A percentile compares a stretch with the other conserved stretches of the same genome.
Evolutionary conservation across 2,113 vertebrate genomes (phyloP).

Genomic region (Tautogolabrus adspersus): DNA sequence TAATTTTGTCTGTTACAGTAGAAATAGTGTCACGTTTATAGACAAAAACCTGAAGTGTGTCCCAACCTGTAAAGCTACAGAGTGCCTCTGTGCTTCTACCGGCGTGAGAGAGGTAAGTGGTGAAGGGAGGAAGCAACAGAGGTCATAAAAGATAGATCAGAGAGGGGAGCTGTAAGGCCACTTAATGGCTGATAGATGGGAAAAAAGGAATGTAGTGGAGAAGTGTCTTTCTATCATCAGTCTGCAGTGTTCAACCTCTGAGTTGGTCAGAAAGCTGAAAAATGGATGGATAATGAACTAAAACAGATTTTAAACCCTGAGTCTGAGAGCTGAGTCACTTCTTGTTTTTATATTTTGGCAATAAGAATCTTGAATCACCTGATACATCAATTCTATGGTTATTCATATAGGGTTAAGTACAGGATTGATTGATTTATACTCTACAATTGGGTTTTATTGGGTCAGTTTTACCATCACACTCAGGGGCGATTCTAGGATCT

Average conservation of each 20-base stretch:
- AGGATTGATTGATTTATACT: too few relatives aligned
- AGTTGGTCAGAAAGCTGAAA: neutral
- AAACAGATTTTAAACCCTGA: neutral
- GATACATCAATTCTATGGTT: too few relatives aligned
- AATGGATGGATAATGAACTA: constrained; percentile 4
- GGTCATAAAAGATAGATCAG: constrained; percentile 64
- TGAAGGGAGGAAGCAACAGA: constrained; percentile 18
- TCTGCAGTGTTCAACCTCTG: constrained; percentile 19
- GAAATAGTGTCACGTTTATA: neutral
- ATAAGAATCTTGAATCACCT: too few relatives aligned
- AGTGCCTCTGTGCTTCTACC: constrained; percentile 17
- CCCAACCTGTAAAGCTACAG: constrained; percentile 4
- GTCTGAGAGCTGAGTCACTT: neutral
- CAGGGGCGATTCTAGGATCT: too few relatives aligned
- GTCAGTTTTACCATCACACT: too few relatives aligned
- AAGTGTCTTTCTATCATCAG: constrained; percentile 18
- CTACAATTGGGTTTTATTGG: too few relatives aligned
- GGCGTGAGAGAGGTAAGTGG: constrained; percentile 35
- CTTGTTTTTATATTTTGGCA: neutral
- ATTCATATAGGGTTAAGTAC: too few relatives aligned
- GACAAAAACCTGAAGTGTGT: neutral
- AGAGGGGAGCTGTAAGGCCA: constrained; percentile 1
- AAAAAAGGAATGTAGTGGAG: constrained; percentile 22
- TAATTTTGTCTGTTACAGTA: neutral
- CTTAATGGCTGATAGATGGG: constrained; percentile 18